Conservation (phyloP, 2,113 vertebrate genomes). For the Phoxinus phoxinus region DNA sequence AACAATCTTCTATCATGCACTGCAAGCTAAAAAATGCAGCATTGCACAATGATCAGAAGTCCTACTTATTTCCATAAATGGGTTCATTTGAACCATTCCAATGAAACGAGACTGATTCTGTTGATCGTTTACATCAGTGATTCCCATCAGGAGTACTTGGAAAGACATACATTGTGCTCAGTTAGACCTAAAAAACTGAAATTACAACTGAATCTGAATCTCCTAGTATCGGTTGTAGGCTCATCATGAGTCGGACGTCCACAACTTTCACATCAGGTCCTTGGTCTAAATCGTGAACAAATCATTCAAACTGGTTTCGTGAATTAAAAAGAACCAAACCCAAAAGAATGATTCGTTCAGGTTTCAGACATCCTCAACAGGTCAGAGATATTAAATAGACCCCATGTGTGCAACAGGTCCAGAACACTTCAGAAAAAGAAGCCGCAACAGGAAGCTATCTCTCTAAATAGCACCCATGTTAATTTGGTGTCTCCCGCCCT, state of each 20-base stretch:
- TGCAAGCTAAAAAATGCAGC: not conserved
- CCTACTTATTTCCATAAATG: not conserved
- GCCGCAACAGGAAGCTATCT: conserved; percentile 41
- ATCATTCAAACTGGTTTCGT: not conserved
- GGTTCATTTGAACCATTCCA: not conserved
- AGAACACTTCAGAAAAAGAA: conserved; percentile 50
- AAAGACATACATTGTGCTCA: not conserved
- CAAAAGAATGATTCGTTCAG: not conserved
- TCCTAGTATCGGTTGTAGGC: not conserved
- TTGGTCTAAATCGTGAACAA: not conserved
- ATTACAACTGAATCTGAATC: not conserved
- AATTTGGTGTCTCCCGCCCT: conserved; percentile 49
- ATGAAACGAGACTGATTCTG: not conserved
- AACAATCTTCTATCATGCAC: not conserved
- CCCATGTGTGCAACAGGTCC: conserved; percentile 16
- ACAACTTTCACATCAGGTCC: not conserved
- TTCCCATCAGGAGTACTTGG: not conserved
- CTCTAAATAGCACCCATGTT: conserved; percentile 48
- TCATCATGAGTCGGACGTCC: not conserved
- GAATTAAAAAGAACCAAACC: not conserved
- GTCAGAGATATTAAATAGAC: not conserved
- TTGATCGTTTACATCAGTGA: not conserved
- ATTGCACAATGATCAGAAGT: not conserved
- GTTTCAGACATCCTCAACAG: not conserved
- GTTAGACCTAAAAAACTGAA: not conserved